These are phyloP conservation scores for Lucilia sericata DNA, from an alignment of 1,140 invertebrate species.

Conservation along the genomic window DNA sequence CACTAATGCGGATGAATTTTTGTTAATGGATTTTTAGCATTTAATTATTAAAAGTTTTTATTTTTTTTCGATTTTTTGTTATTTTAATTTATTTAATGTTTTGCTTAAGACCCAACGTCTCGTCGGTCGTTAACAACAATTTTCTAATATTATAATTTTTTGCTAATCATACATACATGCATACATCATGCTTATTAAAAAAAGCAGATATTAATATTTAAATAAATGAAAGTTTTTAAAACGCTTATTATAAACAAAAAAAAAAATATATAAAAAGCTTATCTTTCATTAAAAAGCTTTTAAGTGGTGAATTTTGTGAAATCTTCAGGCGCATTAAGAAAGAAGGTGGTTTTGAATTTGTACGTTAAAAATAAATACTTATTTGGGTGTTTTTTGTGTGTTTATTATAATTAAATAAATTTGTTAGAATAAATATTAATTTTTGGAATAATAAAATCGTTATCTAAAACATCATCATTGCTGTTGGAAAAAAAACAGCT, in stretches of 20 bases:
- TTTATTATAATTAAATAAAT: no score
- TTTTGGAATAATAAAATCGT: no score
- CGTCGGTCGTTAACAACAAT: background rate
- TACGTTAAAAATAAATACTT: background rate
- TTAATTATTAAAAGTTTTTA: slow-evolving; percentile 8
- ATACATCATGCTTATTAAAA: slow-evolving; percentile 11
- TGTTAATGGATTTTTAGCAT: slow-evolving; percentile 22
- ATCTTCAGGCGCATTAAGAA: background rate
- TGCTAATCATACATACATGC: background rate
- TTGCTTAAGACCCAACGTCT: background rate
- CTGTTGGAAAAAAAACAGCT: no score
- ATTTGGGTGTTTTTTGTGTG: no score
- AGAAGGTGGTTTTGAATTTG: background rate
- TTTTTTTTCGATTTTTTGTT: background rate
- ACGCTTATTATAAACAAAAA: slow-evolving; percentile 1
- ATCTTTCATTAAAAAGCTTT: slow-evolving; percentile 5
- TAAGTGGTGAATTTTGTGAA: background rate
- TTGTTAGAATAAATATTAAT: no score
- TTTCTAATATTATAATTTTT: background rate
- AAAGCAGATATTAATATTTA: background rate
- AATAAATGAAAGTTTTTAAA: slow-evolving; percentile 17
- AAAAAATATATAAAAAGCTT: background rate
- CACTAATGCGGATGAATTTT: slow-evolving; percentile 16
- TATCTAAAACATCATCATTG: no score
- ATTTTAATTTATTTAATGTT: background rate